Percentiles rank a stretch among this genome's conserved stretches.
Conservation (phyloP, 2,888 invertebrate species). For the Rhingia rostrata region DNA sequence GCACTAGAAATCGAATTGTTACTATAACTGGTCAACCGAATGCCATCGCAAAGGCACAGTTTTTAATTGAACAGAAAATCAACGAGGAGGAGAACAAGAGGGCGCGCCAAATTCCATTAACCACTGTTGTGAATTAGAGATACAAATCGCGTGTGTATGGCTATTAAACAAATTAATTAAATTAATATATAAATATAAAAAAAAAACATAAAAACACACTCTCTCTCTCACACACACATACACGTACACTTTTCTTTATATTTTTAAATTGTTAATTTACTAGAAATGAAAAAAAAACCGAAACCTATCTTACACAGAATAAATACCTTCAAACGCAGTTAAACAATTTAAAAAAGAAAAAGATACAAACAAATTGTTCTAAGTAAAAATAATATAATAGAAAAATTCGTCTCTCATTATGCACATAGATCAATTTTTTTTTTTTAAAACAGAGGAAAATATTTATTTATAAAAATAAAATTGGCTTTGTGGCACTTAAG, state of each 20-base stretch:
- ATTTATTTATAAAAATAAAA: constrained; percentile 54
- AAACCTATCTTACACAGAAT: constrained; percentile 52
- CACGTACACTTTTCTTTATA: constrained; percentile 65
- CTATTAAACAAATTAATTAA: constrained; percentile 49
- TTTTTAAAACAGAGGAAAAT: constrained; percentile 44
- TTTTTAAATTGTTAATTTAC: constrained; percentile 67
- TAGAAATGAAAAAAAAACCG: constrained; percentile 34
- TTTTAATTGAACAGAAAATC: constrained; percentile 98
- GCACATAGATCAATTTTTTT: constrained; percentile 71
- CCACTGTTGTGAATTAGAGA: constrained; percentile 83
- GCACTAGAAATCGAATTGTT: constrained; percentile 98
- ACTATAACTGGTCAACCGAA: constrained; percentile 95
- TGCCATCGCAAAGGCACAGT: constrained; percentile 95
- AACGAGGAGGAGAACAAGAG: constrained; percentile 97
- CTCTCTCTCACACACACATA: constrained; percentile 59
- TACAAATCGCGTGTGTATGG: constrained; percentile 70
- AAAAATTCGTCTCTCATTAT: constrained; percentile 66
- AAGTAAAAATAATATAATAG: constrained; percentile 44
- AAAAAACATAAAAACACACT: constrained; percentile 35
- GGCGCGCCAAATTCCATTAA: constrained; percentile 93
- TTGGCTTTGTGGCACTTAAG: constrained; percentile 56
- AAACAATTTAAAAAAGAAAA: constrained; percentile 32
- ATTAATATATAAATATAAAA: constrained; percentile 49
- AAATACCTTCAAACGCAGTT: constrained; percentile 57
- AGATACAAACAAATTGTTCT: constrained; percentile 52